Conservation (phyloP, 2,113 vertebrate genomes). For the Dromas ardeola region DNA sequence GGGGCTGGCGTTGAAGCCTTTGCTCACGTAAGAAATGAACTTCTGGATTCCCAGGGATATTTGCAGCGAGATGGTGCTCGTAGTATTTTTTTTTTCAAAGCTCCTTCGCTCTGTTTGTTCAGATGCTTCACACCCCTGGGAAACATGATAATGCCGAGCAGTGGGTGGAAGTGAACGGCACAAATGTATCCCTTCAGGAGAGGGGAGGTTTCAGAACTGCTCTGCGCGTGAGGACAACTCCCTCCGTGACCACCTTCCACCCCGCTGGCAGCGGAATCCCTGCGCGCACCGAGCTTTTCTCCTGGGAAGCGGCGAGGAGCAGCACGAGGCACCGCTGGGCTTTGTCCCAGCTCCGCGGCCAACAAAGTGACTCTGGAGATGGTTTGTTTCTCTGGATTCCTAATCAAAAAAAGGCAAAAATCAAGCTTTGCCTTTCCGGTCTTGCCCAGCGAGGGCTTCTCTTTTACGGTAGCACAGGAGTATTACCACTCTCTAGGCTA, state of each 20-base stretch:
- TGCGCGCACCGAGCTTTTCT: not conserved
- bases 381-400: not conserved
- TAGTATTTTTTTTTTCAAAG: not conserved
- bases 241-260: not conserved
- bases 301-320: not conserved
- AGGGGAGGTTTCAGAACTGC: not conserved
- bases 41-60: conserved; percentile 13
- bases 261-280: not conserved
- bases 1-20: not conserved
- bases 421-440: not conserved
- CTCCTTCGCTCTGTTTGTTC: not conserved
- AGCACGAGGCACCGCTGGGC: accelerated
- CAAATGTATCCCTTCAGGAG: not conserved
- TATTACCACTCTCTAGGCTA: not conserved
- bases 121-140: not conserved
- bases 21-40: not conserved
- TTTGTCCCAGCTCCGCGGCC: not conserved
- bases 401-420: not conserved
- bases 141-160: not conserved
- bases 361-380: not conserved
- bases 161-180: not conserved
- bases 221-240: not conserved
- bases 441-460: accelerated
- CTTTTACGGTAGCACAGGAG: not conserved
- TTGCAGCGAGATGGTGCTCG: not conserved